Conservation (phyloP, 2,888 invertebrate species). For the Mystacides longicornis region DNA sequence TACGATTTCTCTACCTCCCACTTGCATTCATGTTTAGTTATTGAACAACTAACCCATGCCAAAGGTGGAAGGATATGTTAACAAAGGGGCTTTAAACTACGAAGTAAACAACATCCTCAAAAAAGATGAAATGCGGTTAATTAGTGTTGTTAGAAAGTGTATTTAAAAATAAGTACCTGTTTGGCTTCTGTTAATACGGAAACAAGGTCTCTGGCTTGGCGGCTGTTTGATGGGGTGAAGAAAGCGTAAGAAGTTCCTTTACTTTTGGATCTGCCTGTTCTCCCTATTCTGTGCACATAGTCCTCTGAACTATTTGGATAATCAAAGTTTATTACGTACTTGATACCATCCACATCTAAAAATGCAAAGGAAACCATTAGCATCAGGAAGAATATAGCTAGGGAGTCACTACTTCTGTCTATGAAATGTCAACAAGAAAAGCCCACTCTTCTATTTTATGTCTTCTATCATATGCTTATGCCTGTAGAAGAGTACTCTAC, state of each 20-base stretch:
- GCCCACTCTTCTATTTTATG: too few species aligned
- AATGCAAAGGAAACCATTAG: too few species aligned
- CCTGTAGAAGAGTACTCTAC: too few species aligned
- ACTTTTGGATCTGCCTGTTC: constrained; percentile 81
- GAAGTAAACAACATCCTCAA: not conserved
- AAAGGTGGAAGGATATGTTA: constrained; percentile 58
- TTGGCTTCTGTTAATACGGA: constrained; percentile 86
- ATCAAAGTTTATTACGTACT: constrained; percentile 94
- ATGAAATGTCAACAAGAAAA: too few species aligned
- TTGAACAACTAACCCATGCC: constrained; percentile 60
- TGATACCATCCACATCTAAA: constrained; percentile 92
- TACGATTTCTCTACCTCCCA: constrained; percentile 57
- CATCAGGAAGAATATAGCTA: too few species aligned
- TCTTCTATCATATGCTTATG: too few species aligned
- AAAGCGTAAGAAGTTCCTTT: constrained; percentile 93
- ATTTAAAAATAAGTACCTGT: constrained; percentile 48
- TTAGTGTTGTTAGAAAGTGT: not conserved
- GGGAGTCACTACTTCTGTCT: too few species aligned
- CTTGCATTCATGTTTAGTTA: constrained; percentile 68
- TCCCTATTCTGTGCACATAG: constrained; percentile 92
- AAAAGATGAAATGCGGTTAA: too few species aligned
- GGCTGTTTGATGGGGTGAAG: constrained; percentile 81
- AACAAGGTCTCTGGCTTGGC: constrained; percentile 83
- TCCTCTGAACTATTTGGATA: constrained; percentile 94
- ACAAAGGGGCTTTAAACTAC: too few species aligned